Evolutionary conservation across 2,888 invertebrate species (phyloP), one percentile per base, ranked within the genome.

Genomic region (Lasioglossum villosulum): DNA sequence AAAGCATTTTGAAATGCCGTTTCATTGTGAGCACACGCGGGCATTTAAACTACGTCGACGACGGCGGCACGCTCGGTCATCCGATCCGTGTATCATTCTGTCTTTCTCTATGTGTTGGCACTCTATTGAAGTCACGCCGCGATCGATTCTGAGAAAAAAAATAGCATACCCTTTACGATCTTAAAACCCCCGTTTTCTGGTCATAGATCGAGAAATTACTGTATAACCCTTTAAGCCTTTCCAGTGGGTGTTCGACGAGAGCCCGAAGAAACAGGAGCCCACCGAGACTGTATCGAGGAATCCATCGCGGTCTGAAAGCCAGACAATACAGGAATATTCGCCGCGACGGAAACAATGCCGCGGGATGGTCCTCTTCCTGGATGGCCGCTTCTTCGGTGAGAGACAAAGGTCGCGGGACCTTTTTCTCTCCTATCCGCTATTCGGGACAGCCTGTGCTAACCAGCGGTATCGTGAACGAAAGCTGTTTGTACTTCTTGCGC

Each of bases 191-290:
- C n/a, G n/a, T n/a, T n/a, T n/a, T n/a, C n/a, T n/a, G n/a, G n/a
- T n/a, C n/a, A n/a, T n/a, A n/a, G n/a, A n/a, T n/a, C n/a, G n/a
- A n/a, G n/a, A n/a, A n/a, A n/a, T n/a, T n/a, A n/a, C n/a, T 48
- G 48, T 48, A 48, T 19, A n/a, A 52, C 52, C 3, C 23, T 23
- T 19, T 0, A 59, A 59, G 59, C 59, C 14, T 12, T 5, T 27
- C 27, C 27, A 12, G 12, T 59, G 27, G 14, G 12, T 84, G 82
- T 90, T 89, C 86, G 88, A 88, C 85, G 87, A 82, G 87, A 78
- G 80, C 76, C 82, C 75, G 27, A 83, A 88, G 89, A 84, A 90
- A 91, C 88, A 90, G 91, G 85, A 78, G 30, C 87, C 86, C 82
- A 82, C 85, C 76, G 73, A 80, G 83, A 83, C 79, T 86, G 79